These are phyloP conservation scores for Stenolophus ochropezus DNA, from an alignment of 2,888 invertebrate genomes.

Conservation along the genomic window DNA sequence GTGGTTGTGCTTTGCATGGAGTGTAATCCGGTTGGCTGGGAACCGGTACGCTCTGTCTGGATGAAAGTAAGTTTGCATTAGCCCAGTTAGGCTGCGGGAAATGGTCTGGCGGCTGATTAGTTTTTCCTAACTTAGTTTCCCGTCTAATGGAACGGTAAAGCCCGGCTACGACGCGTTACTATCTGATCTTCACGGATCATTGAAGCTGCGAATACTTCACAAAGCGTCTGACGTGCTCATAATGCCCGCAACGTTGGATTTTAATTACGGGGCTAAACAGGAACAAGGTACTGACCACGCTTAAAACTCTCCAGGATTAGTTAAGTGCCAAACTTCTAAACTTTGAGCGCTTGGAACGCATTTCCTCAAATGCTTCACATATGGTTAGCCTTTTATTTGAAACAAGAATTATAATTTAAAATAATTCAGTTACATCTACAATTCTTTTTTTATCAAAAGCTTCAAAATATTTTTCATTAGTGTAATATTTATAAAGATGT, in stretches of 20 bases:
- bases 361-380: no score
- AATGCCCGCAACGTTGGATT: conserved; percentile 25
- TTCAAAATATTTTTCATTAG: no score
- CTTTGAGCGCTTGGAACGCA: no score
- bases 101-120: conserved; percentile 46
- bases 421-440: no score
- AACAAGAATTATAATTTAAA: no score
- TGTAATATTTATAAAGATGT: no score
- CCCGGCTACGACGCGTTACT: conserved; percentile 20
- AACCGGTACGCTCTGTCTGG: background rate
- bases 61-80: conserved; percentile 44
- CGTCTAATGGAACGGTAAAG: conserved; percentile 49
- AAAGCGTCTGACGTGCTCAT: background rate
- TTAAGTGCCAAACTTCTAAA: no score
- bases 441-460: no score
- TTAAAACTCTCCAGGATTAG: no score
- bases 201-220: conserved; percentile 5
- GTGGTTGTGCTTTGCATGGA: background rate
- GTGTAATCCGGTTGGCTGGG: conserved; percentile 23
- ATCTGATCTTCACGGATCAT: conserved; percentile 36
- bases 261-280: conserved; percentile 5
- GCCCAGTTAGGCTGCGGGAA: conserved; percentile 37
- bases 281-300: no score
- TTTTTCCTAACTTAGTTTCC: conserved; percentile 55
- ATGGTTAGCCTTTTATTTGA: no score